These are phyloP conservation scores for Choloepus didactylus DNA, from an alignment of 2,797 vertebrate genomes.

Conservation along the genomic window DNA sequence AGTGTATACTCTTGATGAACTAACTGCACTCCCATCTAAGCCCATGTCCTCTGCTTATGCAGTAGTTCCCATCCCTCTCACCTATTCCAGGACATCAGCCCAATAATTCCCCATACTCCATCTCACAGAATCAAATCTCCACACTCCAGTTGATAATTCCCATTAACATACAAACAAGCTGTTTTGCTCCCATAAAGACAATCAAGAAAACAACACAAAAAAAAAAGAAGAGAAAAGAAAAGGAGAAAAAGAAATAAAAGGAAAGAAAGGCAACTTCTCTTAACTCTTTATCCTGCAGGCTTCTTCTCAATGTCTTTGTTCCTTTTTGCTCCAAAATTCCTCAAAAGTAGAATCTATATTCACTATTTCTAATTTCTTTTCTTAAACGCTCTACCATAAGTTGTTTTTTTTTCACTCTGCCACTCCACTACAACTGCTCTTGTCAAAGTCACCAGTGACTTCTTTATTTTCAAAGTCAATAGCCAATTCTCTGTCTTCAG, in stretches of 20 bases:
- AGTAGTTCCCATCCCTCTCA: not conserved
- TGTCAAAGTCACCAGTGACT: not conserved
- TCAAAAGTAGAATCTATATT: not conserved
- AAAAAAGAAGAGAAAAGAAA: not conserved
- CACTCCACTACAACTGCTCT: not conserved
- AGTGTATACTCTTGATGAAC: not conserved
- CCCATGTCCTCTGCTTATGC: not conserved
- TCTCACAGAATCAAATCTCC: not conserved
- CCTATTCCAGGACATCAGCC: not conserved
- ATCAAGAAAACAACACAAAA: not conserved
- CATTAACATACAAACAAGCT: not conserved
- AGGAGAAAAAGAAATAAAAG: no score
- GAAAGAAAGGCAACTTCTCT: not conserved
- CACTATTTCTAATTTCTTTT: not conserved
- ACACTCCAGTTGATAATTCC: not conserved
- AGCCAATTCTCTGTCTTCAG: not conserved
- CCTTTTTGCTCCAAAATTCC: not conserved
- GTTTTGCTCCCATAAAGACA: not conserved
- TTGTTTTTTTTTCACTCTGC: not conserved
- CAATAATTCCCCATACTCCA: not conserved
- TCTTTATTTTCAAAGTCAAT: not conserved
- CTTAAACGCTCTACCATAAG: not conserved
- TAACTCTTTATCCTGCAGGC: not conserved
- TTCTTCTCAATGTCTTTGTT: slow-evolving; percentile 1
- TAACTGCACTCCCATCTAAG: not conserved